Base-by-base conservation (phyloP, 2,113 vertebrate species). In the Syrmaticus mikado region DNA sequence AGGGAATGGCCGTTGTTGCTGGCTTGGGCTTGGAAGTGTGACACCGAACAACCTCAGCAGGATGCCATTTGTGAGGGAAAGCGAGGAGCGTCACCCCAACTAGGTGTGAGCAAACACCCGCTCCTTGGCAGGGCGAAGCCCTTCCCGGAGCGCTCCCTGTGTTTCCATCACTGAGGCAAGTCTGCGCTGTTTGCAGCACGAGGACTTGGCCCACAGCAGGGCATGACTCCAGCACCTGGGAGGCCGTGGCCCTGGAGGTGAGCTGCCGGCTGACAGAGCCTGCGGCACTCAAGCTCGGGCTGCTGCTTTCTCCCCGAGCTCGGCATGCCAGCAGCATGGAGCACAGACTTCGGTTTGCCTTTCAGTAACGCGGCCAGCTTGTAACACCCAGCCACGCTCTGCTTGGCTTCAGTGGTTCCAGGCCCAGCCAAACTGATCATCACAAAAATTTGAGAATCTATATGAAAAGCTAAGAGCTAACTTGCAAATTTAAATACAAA, bases 321-420 rank as follows among this genome's bases (percentile, higher is more conserved):
- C 62, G 36, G 65, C 50, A 46, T 41, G 52, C 50, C 50, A 43
- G 9, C 24, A 58, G 30, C 3, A 9, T 36, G 5, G 30, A 41
- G 55, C 80, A 32, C 76, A 40, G 38, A 28, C 80, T 81, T 19
- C 28, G 11, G 45, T 50, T 41, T 53, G 45, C 32, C 27, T 36
- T 71, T 66, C 13, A 28, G 30, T 19, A 1, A 0, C 6, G 11
- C 32, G 41, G 65, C 20, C 2, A 34, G 28, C 38, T 65, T 53
- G 8, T n/a, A 83, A 62, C 68, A 46, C 34, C 38, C 28, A 2
- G 1, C 53, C 16, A 6, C 1, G 5, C 58, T 76, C n/a, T 13
- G 34, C 27, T 2, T 20, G 64, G 32, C 46, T 68, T 64, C 0
- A 0, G 25, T 12, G 45, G 74, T 11, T 46, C n/a, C 46, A 34